A percentile compares a stretch with the other conserved stretches of the same genome.
phyloP scores from a whole-genome alignment of 2,113 vertebrate genomes.

The Gallinago undulata region DNA sequence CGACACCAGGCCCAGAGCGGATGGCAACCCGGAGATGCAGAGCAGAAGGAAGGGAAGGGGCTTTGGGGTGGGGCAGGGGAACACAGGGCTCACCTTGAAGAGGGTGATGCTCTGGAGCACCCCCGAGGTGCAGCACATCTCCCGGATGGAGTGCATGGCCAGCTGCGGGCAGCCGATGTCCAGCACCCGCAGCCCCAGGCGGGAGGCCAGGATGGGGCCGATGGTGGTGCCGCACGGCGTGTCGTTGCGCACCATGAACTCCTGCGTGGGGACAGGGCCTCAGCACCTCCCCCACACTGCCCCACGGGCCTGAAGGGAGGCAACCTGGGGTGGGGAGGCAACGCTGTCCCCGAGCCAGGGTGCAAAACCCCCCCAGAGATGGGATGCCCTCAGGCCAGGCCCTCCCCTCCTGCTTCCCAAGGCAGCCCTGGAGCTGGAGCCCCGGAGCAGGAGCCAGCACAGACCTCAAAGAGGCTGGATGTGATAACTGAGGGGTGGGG shows the following conservation, averaged over 20 bases:
- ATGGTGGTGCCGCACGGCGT: conserved; percentile 91
- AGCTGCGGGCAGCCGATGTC: conserved; percentile 92
- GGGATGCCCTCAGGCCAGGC: neutral
- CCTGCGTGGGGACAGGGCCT: conserved; percentile 64
- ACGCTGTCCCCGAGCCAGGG: accelerated
- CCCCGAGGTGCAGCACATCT: conserved; percentile 94
- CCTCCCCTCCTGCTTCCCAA: neutral
- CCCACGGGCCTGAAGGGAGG: neutral
- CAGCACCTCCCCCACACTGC: neutral
- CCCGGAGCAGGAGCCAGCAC: neutral
- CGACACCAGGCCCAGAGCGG: neutral
- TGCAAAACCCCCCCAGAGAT: neutral
- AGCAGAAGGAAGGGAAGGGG: neutral
- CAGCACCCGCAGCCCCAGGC: conserved; percentile 87
- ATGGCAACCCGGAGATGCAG: accelerated
- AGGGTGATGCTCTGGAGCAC: conserved; percentile 90
- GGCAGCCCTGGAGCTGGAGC: neutral
- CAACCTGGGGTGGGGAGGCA: neutral
- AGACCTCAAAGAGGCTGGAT: accelerated
- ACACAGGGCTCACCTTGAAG: conserved; percentile 83
- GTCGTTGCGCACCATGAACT: conserved; percentile 96
- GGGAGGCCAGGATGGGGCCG: conserved; percentile 91
- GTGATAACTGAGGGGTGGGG: neutral
- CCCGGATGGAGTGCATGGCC: conserved; percentile 98
- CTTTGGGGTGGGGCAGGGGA: accelerated